Percentiles rank a stretch among this genome's conserved stretches.
phyloP scores from a whole-genome alignment of 2,888 invertebrate species.

The Coleophora flavipennella region DNA sequence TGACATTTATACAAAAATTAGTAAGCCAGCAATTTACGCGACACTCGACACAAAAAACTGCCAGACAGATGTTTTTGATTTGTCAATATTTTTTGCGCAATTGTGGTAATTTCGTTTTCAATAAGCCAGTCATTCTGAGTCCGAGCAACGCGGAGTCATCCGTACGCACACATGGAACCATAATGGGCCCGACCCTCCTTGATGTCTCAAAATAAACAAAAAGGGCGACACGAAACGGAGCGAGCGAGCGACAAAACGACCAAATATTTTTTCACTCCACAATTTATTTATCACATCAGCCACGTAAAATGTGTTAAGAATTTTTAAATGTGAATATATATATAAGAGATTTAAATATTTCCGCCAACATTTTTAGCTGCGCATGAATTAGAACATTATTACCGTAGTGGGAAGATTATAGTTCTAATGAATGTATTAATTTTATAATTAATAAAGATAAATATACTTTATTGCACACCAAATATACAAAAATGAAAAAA shows the following conservation, averaged over 20 bases:
- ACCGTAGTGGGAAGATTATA: too few species aligned
- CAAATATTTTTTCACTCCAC: conserved; percentile 6
- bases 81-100: background rate
- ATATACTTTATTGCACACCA: too few species aligned
- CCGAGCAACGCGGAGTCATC: too few species aligned
- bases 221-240: conserved; percentile 19
- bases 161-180: conserved; percentile 9
- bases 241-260: conserved; percentile 22
- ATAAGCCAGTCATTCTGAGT: conserved; percentile 15
- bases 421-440: too few species aligned
- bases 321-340: background rate
- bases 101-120: conserved; percentile 19
- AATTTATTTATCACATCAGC: conserved; percentile 6
- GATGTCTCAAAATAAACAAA: conserved; percentile 45
- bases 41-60: background rate
- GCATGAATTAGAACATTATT: too few species aligned
- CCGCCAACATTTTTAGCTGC: too few species aligned
- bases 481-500: too few species aligned
- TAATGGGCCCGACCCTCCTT: conserved; percentile 42
- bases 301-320: conserved; percentile 2
- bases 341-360: background rate
- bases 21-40: too few species aligned
- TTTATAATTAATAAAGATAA: too few species aligned
- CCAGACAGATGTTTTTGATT: too few species aligned
- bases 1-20: too few species aligned